Evolutionary conservation across 2,888 invertebrate genomes (phyloP).

Genomic region (Aromia moschata): DNA sequence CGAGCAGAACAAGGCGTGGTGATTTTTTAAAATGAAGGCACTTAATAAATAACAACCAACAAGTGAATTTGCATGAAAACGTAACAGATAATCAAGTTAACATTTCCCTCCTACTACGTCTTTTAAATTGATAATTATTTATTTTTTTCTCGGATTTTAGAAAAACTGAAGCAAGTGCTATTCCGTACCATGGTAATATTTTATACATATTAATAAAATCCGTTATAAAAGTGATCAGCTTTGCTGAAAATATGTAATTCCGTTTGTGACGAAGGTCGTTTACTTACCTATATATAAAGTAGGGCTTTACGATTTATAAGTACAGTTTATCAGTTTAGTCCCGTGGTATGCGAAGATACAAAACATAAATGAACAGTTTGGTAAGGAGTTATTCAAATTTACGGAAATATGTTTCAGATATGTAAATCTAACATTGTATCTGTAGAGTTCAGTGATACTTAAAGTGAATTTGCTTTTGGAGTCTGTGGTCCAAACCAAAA

Average conservation of each 20-base stretch:
- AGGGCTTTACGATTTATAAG: conserved; percentile 17
- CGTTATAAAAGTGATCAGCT: conserved; percentile 28
- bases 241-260: conserved; percentile 27
- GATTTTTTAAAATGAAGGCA: background rate
- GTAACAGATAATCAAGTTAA: conserved; percentile 6
- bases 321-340: conserved; percentile 17
- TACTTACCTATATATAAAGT: conserved; percentile 27
- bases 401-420: too few relatives aligned
- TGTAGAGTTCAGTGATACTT: too few relatives aligned
- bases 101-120: conserved; percentile 17
- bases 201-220: conserved; percentile 31
- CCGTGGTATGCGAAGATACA: conserved; percentile 12
- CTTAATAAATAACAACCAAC: background rate
- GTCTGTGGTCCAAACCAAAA: too few relatives aligned
- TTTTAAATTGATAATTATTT: conserved; percentile 17
- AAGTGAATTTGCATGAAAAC: background rate
- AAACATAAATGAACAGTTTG: conserved; percentile 21
- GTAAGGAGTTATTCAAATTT: conserved; percentile 28
- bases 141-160: conserved; percentile 7
- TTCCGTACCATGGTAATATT: conserved; percentile 18
- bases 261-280: conserved; percentile 28
- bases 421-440: too few relatives aligned
- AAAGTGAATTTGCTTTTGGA: too few relatives aligned
- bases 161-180: conserved; percentile 21
- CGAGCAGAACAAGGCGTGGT: background rate